Evolutionary conservation across 23 tunicate genomes (phyloP).

Genomic region (Botrylloides violaceus): DNA sequence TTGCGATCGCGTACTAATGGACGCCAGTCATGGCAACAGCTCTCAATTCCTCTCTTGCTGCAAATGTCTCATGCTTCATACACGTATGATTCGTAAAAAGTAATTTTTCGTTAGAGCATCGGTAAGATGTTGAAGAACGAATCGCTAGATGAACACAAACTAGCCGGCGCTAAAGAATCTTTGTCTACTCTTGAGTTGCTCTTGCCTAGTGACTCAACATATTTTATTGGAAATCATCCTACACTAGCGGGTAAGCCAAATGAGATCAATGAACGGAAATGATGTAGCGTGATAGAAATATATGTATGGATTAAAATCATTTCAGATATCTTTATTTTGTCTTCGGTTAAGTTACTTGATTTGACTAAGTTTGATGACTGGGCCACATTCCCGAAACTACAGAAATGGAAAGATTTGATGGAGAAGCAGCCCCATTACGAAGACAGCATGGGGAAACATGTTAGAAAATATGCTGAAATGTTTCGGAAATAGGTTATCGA

Average conservation of each 20-base stretch:
- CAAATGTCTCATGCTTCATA: too few relatives aligned
- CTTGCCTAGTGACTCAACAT: neutral
- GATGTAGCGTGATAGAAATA: too few relatives aligned
- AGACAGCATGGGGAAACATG: slow-evolving; percentile 6
- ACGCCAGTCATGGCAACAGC: too few relatives aligned
- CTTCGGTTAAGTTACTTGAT: neutral
- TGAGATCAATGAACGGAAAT: neutral
- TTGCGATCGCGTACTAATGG: too few relatives aligned
- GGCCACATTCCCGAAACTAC: slow-evolving; percentile 8
- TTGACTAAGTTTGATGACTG: slow-evolving; percentile 10
- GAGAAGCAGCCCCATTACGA: slow-evolving; percentile 18
- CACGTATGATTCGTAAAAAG: too few relatives aligned
- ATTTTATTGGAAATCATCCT: neutral
- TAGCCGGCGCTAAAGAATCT: neutral
- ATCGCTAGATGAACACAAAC: neutral
- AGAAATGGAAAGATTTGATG: slow-evolving; percentile 3
- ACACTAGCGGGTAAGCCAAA: neutral
- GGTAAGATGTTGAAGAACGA: neutral
- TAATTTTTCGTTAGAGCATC: too few relatives aligned
- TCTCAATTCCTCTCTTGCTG: too few relatives aligned
- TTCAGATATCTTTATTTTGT: slow-evolving; percentile 8
- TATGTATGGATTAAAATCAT: too few relatives aligned
- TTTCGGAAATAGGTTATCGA: too few relatives aligned
- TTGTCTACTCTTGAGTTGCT: neutral
- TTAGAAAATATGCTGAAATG: neutral